Conservation (phyloP, 2,888 invertebrate species). For the Drosophila hamatofila region DNA sequence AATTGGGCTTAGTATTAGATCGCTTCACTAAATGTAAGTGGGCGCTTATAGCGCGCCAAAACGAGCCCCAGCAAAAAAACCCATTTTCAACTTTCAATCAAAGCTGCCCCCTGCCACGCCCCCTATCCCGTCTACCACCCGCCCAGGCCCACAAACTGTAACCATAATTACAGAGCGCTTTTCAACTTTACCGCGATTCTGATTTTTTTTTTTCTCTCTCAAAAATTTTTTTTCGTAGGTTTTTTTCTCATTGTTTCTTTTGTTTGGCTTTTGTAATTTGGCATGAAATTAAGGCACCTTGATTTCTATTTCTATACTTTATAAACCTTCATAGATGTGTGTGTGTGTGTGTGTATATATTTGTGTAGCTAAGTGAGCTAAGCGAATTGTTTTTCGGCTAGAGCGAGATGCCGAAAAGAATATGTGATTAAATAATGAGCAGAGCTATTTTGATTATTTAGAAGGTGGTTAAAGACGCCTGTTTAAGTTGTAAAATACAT, state of each 20-base stretch:
- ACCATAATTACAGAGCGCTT: slow-evolving; percentile 73
- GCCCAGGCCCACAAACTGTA: slow-evolving; percentile 5
- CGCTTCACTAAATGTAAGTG: slow-evolving; percentile 55
- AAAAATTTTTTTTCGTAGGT: background rate
- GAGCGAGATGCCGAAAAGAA: background rate
- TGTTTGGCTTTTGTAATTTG: slow-evolving; percentile 46
- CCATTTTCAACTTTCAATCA: slow-evolving; percentile 78
- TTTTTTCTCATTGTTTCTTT: slow-evolving; percentile 27
- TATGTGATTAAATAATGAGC: background rate
- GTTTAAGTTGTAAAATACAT: no score
- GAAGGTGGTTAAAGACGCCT: background rate
- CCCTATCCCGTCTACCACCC: background rate
- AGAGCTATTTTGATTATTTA: background rate
- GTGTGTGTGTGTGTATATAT: background rate
- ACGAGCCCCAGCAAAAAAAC: slow-evolving; percentile 44
- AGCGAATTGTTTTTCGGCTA: slow-evolving; percentile 11
- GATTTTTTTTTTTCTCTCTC: slow-evolving; percentile 58
- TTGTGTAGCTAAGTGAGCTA: slow-evolving; percentile 21
- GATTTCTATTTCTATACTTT: slow-evolving; percentile 38
- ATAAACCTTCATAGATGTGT: background rate
- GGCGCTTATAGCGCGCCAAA: slow-evolving; percentile 46
- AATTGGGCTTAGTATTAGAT: slow-evolving; percentile 61
- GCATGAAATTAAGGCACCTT: slow-evolving; percentile 65
- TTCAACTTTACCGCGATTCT: slow-evolving; percentile 76
- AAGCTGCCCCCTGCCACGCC: slow-evolving; percentile 21